Evolutionary conservation across 2,113 vertebrate genomes (phyloP), one percentile per base, ranked within the genome.

Genomic region (Daubentonia madagascariensis): DNA sequence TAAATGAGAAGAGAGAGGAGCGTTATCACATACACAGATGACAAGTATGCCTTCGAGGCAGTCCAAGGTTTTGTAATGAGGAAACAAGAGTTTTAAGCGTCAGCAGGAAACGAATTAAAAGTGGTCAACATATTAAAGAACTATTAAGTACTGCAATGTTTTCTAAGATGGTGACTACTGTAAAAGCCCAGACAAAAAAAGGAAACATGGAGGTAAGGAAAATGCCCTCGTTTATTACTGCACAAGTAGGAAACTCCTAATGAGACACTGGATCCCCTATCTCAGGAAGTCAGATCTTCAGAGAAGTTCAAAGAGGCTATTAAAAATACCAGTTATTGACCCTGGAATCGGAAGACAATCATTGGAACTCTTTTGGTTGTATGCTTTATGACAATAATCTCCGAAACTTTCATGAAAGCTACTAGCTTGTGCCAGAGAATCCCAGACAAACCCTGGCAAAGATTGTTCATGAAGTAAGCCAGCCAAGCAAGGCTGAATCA

Each of bases 41-140:
- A 28, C 13, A 45, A 52, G 25, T 3, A 1, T 2, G 3, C 9
- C 25, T 18, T 22, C 12, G 4, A 23, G 63, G 32, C 4, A 13
- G 40, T 30, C 13, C 17, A 9, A 7, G 40, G 32, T 23, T 83
- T 72, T 50, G 10, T 79, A 67, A 65, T 35, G 1, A 72, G 57
- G 45, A 87, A 78, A 72, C 0, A 59, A 68, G 40, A 45, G 5
- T 50, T 70, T 68, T 75, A 52, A 61, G 25, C 3, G 0, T 63
- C 35, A 73, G 11, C 30, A 52, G 25, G 25, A 73, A 88, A 67
- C 28, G 80, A 52, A 28, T 48, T 43, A 30, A 75, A 80, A n/a
- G 68, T 28, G 63, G 17, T 16, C 30, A 70, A 52, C 4, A 32
- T 52, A 48, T 16, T 70, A 57, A 76, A 13, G 16, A 57, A 32